Base-by-base conservation (phyloP, 2,113 vertebrate genomes). In the Podarcis cretensis region DNA sequence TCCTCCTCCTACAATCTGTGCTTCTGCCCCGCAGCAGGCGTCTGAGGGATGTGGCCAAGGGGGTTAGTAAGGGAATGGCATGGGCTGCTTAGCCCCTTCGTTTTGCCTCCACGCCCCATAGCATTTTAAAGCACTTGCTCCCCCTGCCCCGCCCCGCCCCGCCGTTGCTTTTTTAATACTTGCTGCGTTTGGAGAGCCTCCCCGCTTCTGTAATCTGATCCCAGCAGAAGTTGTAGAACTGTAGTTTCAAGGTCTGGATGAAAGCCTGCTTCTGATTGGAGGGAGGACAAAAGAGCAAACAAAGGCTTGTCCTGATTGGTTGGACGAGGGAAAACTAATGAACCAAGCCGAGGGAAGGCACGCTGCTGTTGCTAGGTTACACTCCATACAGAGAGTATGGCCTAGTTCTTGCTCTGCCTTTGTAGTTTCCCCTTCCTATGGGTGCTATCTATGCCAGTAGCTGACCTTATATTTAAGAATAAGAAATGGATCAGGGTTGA, bases 281-380 rank as follows among this genome's bases (percentile, higher is more conserved):
- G 25, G 4, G 27, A 2, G 23, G 20, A 4, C 40, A 40, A 81
- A 87, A 25, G 71, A 25, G 3, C 1, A 83, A 78, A 75, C 16
- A 82, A 87, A 83, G 75, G 32, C 80, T 2, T n/a, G 2, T 1
- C 3, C 10, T 27, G 65, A 87, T 90, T 90, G 89, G 89, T 63
- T 87, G 85, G 59, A 10, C 48, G n/a, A 68, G 12, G 6, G 9
- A 27, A 13, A n/a, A 48, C 21, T 32, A 77, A 37, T 30, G 16
- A 1, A 71, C 16, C 57, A 10, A 25, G 77, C 20, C 25, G n/a
- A 16, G 18, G 83, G 54, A 30, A 75, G 25, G 35, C 10, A 77
- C 40, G 30, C 32, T 57, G 27, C 35, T 43, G 89, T 90, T 90
- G 89, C 89, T 90, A 78, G 81, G 89, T 54, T 59, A 87, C 89